phyloP scores from a whole-genome alignment of 2,113 vertebrate genomes.

The Scopus umbretta region DNA sequence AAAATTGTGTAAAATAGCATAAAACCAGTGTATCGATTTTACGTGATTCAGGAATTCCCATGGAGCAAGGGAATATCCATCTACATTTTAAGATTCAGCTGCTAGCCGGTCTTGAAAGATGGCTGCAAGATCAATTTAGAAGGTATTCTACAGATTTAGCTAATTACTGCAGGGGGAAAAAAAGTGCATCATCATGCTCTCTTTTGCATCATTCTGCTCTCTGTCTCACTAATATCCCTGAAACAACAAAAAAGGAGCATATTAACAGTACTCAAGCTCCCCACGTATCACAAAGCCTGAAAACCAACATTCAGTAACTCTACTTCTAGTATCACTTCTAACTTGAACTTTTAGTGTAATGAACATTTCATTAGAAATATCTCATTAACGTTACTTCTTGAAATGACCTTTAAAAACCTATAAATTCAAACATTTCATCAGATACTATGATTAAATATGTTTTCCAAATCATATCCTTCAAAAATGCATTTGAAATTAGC shows the following conservation, averaged over 20 bases:
- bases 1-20: background rate
- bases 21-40: background rate
- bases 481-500: background rate
- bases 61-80: background rate
- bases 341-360: background rate
- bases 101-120: background rate
- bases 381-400: background rate
- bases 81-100: background rate
- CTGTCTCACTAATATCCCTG: background rate
- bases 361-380: background rate
- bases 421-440: background rate
- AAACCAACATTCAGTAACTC: background rate
- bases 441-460: background rate
- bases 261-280: background rate
- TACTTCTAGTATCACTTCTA: background rate
- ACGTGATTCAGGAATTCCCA: background rate
- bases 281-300: background rate
- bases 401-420: background rate
- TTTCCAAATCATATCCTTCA: background rate
- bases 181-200: background rate
- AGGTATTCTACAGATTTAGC: background rate
- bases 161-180: background rate
- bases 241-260: background rate
- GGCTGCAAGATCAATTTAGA: background rate
- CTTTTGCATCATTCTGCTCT: background rate